These are phyloP conservation scores for Plutomurus gul DNA, from an alignment of 1,140 invertebrate genomes.

Conservation along the genomic window DNA sequence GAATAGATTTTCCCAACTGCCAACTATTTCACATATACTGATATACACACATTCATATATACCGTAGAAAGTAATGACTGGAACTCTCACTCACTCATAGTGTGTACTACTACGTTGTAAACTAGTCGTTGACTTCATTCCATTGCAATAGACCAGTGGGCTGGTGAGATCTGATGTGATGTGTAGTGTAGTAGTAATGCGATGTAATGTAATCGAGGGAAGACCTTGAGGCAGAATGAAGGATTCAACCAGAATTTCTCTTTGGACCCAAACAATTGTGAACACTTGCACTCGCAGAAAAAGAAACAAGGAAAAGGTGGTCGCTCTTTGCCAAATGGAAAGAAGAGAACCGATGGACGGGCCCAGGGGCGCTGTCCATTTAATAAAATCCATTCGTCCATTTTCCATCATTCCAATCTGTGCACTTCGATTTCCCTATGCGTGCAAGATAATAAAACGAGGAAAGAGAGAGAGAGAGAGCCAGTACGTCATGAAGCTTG, in stretches of 20 bases:
- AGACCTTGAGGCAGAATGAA: background rate
- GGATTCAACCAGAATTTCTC: background rate
- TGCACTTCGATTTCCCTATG: background rate
- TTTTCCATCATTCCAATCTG: background rate
- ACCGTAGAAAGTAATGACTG: too few species aligned
- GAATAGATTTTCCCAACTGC: background rate
- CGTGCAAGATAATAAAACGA: too few species aligned
- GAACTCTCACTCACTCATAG: too few species aligned
- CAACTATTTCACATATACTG: background rate
- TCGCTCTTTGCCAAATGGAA: constrained; percentile 3
- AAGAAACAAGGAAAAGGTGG: constrained; percentile 24
- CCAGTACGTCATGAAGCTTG: too few species aligned
- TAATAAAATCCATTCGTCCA: constrained; percentile 13
- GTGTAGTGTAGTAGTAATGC: background rate
- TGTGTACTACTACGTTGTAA: too few species aligned
- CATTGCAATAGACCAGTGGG: too few species aligned
- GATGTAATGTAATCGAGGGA: background rate
- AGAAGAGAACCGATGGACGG: background rate
- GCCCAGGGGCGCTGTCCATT: background rate
- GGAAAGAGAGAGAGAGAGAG: too few species aligned
- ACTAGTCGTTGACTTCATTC: too few species aligned
- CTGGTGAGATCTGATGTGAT: too few species aligned
- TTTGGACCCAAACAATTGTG: background rate
- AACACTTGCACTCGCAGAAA: background rate
- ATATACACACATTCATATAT: too few species aligned